A percentile compares a stretch with the other conserved stretches of the same genome.
Conservation (phyloP, 2,113 vertebrate genomes). For the Puntigrus tetrazona region DNA sequence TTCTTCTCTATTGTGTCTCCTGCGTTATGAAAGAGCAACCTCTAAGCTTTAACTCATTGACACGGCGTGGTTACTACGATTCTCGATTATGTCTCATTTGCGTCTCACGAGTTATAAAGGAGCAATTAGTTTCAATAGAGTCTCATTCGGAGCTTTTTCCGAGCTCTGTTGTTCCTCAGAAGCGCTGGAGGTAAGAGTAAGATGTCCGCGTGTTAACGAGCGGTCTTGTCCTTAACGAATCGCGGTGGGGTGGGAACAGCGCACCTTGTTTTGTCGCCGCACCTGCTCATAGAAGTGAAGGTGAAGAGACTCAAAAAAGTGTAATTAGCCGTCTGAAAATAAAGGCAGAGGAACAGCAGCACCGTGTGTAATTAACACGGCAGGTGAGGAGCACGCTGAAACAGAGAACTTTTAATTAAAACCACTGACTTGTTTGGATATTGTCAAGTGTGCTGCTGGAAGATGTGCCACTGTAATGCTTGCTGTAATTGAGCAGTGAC, state of each 20-base stretch:
- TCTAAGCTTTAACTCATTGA: too few species aligned
- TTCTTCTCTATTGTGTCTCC: background rate
- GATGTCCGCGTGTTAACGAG: background rate
- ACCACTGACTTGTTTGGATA: slow-evolving; percentile 66
- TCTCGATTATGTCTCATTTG: background rate
- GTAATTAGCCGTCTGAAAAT: slow-evolving; percentile 77
- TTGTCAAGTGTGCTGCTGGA: slow-evolving; percentile 40
- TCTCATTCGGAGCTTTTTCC: too few species aligned
- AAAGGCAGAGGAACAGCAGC: slow-evolving; percentile 72
- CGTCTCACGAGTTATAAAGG: background rate
- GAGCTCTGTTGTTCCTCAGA: background rate
- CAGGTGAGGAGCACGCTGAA: slow-evolving; percentile 71
- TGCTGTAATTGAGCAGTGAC: slow-evolving; percentile 46
- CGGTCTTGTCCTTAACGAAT: background rate
- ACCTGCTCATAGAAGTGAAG: slow-evolving; percentile 67
- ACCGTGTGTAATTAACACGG: slow-evolving; percentile 72
- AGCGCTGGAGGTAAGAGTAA: background rate
- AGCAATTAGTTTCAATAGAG: too few species aligned
- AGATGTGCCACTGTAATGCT: slow-evolving; percentile 43
- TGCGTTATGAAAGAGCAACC: background rate
- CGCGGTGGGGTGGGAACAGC: slow-evolving; percentile 8
- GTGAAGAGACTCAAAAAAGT: slow-evolving; percentile 59
- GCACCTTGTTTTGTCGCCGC: slow-evolving; percentile 56
- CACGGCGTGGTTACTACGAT: too few species aligned
- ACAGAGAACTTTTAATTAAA: slow-evolving; percentile 74